phyloP scores from a whole-genome alignment of 1,140 invertebrate species.

The Drosophila sucinea region DNA sequence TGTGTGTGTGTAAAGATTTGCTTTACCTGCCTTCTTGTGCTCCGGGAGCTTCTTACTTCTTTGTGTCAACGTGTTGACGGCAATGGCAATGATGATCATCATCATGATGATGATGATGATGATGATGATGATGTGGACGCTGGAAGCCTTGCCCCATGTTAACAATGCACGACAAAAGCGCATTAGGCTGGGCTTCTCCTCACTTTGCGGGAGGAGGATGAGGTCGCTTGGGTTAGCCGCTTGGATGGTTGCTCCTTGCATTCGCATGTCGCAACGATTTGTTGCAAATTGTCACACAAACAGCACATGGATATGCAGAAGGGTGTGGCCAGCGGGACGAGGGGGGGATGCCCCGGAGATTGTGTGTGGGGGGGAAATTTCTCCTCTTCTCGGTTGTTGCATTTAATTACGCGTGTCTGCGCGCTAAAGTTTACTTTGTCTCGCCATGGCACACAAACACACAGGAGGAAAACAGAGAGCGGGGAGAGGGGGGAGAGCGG shows the following conservation, averaged over 20 bases:
- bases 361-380: constrained; percentile 20
- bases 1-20: constrained; percentile 3
- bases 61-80: constrained; percentile 71
- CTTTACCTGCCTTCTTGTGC: constrained; percentile 35
- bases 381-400: constrained; percentile 65
- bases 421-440: constrained; percentile 73
- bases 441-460: constrained; percentile 57
- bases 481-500: not conserved
- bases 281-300: constrained; percentile 72
- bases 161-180: constrained; percentile 77
- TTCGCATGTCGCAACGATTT: constrained; percentile 69
- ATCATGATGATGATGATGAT: not conserved
- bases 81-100: constrained; percentile 56
- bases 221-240: constrained; percentile 47
- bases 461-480: constrained; percentile 4
- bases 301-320: not conserved
- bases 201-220: constrained; percentile 10
- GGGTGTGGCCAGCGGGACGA: not conserved
- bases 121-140: constrained; percentile 10
- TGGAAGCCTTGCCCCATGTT: constrained; percentile 42
- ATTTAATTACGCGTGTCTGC: constrained; percentile 77
- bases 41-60: constrained; percentile 19
- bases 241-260: constrained; percentile 62
- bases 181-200: constrained; percentile 43
- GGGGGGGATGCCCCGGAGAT: not conserved